Percentiles rank a stretch among this genome's conserved stretches.
phyloP scores from a whole-genome alignment of 1,140 invertebrate species.

The Caenorhabditis tropicalis region DNA sequence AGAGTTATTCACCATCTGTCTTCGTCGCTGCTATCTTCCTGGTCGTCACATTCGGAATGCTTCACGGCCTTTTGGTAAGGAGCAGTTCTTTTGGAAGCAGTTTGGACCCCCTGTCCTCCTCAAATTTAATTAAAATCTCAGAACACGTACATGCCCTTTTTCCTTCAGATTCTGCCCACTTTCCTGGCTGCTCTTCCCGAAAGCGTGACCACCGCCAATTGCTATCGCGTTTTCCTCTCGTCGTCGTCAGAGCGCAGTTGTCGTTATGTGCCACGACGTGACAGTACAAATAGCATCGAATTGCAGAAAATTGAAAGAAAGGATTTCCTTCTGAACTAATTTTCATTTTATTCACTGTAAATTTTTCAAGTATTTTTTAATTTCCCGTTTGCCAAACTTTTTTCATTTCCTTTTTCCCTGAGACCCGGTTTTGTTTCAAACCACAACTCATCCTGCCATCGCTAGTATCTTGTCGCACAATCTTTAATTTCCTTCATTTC shows the following conservation, averaged over 20 bases:
- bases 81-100: conserved; percentile 7
- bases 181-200: conserved; percentile 70
- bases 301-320: conserved; percentile 31
- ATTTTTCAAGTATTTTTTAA: neutral
- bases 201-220: conserved; percentile 60
- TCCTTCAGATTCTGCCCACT: conserved; percentile 71
- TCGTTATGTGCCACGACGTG: conserved; percentile 40
- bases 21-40: conserved; percentile 74
- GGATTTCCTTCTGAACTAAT: conserved; percentile 12
- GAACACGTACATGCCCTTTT: neutral
- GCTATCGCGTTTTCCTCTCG: conserved; percentile 57
- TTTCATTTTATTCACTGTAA: neutral
- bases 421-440: neutral
- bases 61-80: conserved; percentile 71
- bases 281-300: conserved; percentile 35
- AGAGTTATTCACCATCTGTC: conserved; percentile 78
- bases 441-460: neutral
- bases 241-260: conserved; percentile 57
- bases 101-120: neutral
- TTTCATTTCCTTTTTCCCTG: neutral
- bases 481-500: conserved; percentile 40
- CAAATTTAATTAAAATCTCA: conserved; percentile 37
- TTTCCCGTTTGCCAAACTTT: too few species aligned
- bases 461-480: conserved; percentile 32
- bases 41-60: conserved; percentile 71